phyloP scores from a whole-genome alignment of 2,113 vertebrate genomes.

The Hippoglossus stenolepis region DNA sequence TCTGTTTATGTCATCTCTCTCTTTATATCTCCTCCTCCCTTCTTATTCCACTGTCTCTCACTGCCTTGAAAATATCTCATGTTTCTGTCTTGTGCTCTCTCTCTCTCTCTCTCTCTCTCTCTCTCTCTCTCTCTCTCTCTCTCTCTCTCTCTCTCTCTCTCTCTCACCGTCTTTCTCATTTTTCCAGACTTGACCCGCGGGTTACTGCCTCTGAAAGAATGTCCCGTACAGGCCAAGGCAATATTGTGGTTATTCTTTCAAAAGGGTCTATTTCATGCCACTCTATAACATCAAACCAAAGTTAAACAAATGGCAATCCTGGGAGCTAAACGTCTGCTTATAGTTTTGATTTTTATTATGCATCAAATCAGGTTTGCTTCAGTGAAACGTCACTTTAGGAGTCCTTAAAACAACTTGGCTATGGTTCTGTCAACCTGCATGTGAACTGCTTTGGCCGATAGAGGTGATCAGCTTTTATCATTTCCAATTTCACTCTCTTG shows the following conservation, averaged over 20 bases:
- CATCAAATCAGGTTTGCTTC: constrained; percentile 49
- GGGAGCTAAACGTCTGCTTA: constrained; percentile 36
- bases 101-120: constrained; percentile 48
- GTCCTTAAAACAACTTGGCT: constrained; percentile 37
- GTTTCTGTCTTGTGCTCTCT: constrained; percentile 40
- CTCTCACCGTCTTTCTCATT: constrained; percentile 42
- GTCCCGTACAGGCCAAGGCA: constrained; percentile 58
- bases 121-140: constrained; percentile 40
- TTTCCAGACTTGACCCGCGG: constrained; percentile 67
- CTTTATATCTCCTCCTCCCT: constrained; percentile 33
- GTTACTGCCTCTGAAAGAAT: constrained; percentile 65
- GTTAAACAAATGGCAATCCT: constrained; percentile 52
- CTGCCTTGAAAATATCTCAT: constrained; percentile 61
- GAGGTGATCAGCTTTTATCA: constrained; percentile 32
- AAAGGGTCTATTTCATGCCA: constrained; percentile 69
- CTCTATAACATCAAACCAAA: constrained; percentile 57
- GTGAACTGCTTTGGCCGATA: constrained; percentile 29
- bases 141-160: constrained; percentile 34
- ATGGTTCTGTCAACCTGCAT: constrained; percentile 40
- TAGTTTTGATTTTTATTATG: constrained; percentile 41
- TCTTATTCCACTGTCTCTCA: constrained; percentile 53
- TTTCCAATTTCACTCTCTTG: constrained; percentile 5
- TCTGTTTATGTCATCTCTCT: constrained; percentile 66
- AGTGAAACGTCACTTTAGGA: constrained; percentile 27
- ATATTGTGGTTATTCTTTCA: constrained; percentile 70